A percentile compares a stretch with the other conserved stretches of the same genome.
Conservation (phyloP, 2,113 vertebrate species). For the Vombatus ursinus region DNA sequence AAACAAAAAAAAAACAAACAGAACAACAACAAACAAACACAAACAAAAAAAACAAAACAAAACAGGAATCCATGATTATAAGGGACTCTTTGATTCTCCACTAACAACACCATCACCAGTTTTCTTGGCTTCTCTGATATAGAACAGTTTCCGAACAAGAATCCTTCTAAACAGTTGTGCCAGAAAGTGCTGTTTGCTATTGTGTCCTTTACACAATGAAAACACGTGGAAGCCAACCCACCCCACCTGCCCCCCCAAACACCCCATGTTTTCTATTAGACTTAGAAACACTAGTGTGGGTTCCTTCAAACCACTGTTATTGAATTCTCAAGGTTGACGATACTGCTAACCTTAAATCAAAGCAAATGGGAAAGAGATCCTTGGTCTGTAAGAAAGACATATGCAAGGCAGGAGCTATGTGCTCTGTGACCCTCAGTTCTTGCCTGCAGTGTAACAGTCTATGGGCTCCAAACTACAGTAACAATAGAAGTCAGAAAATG, state of each 20-base stretch:
- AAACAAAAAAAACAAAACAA: too few species aligned
- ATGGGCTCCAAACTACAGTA: neutral
- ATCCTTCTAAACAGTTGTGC: neutral
- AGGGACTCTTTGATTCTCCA: neutral
- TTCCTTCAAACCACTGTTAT: neutral
- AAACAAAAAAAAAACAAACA: too few species aligned
- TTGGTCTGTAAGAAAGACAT: constrained; percentile 2
- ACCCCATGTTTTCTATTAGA: fast-evolving
- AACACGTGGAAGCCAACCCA: fast-evolving
- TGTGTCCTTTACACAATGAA: neutral
- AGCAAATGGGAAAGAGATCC: neutral
- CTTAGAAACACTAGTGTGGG: neutral
- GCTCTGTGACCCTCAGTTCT: neutral
- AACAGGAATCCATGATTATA: neutral
- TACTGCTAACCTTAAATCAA: neutral
- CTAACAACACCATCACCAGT: neutral
- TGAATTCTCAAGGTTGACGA: neutral
- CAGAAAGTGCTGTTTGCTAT: fast-evolving
- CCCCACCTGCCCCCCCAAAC: neutral
- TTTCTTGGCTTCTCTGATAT: neutral
- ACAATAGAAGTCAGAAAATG: neutral
- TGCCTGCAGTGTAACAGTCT: neutral
- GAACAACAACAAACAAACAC: too few species aligned
- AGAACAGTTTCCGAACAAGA: neutral
- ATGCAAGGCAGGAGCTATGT: neutral